Conservation (phyloP, 2,888 invertebrate species). For the Aplocera efformata region DNA sequence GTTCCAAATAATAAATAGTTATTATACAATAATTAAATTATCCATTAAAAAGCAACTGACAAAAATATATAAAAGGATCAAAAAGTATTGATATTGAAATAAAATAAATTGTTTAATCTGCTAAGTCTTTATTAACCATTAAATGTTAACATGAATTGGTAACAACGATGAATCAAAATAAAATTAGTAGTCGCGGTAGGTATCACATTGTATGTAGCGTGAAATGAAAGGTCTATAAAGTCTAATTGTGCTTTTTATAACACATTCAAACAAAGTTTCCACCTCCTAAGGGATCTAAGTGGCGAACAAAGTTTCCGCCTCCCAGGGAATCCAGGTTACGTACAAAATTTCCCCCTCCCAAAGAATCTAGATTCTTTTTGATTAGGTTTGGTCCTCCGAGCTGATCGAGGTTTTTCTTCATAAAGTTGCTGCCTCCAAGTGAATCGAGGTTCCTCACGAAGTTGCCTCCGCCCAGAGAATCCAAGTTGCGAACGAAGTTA, state of each 20-base stretch:
- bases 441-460: conserved; percentile 64
- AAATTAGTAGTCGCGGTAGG: conserved; percentile 28
- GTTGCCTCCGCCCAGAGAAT: conserved; percentile 61
- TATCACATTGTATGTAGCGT: conserved; percentile 47
- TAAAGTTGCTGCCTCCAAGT: conserved; percentile 64
- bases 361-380: conserved; percentile 63
- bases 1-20: no score
- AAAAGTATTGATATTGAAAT: no score
- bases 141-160: conserved; percentile 37
- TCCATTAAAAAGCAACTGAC: no score
- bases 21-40: no score
- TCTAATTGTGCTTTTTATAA: conserved; percentile 18
- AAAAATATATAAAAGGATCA: no score
- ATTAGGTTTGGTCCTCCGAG: conserved; percentile 68
- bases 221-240: conserved; percentile 20
- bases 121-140: conserved; percentile 45
- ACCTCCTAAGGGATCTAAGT: conserved; percentile 61
- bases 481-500: conserved; percentile 62
- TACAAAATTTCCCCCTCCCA: conserved; percentile 66
- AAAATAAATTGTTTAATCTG: conserved; percentile 27
- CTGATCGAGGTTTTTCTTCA: conserved; percentile 66
- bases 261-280: conserved; percentile 57
- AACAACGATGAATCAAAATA: conserved; percentile 37
- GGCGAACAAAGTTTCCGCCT: conserved; percentile 71
- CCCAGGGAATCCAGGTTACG: conserved; percentile 70